Conservation (phyloP, 2,113 vertebrate genomes). For the Corynorhinus townsendii region DNA sequence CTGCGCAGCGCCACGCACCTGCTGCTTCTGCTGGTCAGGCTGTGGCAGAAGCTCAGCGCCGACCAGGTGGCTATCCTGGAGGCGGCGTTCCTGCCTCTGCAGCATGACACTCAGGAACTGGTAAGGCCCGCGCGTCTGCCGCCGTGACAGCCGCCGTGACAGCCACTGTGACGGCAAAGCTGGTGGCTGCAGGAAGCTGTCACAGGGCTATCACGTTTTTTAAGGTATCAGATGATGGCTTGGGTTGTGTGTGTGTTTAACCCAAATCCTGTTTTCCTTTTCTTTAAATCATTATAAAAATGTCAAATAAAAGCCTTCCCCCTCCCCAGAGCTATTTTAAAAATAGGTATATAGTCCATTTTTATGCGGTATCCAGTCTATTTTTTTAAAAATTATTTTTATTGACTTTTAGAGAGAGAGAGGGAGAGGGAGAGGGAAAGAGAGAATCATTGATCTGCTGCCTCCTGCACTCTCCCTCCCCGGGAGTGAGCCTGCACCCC, state of each 20-base stretch:
- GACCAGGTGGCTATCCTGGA: constrained; percentile 91
- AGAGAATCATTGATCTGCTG: too few relatives aligned
- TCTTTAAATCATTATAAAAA: constrained; percentile 38
- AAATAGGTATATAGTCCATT: constrained; percentile 17
- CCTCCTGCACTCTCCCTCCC: too few relatives aligned
- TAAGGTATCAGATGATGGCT: not conserved
- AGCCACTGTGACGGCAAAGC: not conserved
- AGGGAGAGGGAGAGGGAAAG: too few relatives aligned
- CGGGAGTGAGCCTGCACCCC: too few relatives aligned
- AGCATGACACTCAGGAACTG: constrained; percentile 90
- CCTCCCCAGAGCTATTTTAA: not conserved
- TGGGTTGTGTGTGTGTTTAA: not conserved
- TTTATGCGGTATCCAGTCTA: constrained; percentile 11
- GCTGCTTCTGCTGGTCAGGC: constrained; percentile 88
- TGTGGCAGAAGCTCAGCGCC: constrained; percentile 89
- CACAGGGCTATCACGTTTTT: constrained; percentile 2
- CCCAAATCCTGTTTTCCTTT: constrained; percentile 27
- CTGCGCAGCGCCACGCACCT: constrained; percentile 91
- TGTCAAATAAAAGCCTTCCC: not conserved
- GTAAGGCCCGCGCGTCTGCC: constrained; percentile 77
- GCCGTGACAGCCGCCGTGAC: not conserved
- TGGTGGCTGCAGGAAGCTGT: not conserved
- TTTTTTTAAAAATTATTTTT: not conserved
- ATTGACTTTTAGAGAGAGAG: too few relatives aligned
- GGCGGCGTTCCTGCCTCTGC: constrained; percentile 90